phyloP scores from a whole-genome alignment of 2,113 vertebrate species.

The Forbesichthys agassizii region DNA sequence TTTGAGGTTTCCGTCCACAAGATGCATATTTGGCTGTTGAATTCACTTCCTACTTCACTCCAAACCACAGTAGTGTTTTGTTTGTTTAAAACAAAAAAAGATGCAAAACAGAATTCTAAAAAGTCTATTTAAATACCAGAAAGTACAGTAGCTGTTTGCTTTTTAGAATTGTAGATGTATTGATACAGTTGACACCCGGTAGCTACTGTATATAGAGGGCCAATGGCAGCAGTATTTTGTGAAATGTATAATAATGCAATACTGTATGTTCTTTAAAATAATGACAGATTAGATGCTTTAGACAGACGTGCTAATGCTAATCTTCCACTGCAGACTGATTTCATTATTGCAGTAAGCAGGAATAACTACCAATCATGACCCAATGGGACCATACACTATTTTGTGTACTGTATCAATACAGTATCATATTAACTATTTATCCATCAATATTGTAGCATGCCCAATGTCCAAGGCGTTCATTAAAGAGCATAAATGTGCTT shows the following conservation, averaged over 20 bases:
- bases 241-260: not conserved
- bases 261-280: not conserved
- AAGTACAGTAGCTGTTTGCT: not conserved
- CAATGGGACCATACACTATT: no score
- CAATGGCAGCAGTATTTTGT: not conserved
- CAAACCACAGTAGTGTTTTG: slow-evolving; percentile 63
- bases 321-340: no score
- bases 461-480: no score
- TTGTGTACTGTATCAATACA: no score
- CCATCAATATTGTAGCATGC: no score
- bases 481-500: no score
- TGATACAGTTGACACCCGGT: slow-evolving; percentile 16
- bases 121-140: slow-evolving; percentile 39
- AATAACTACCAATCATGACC: no score
- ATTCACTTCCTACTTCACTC: slow-evolving; percentile 45
- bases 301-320: no score
- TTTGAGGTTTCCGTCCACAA: slow-evolving; percentile 66
- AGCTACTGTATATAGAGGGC: not conserved
- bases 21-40: slow-evolving; percentile 56
- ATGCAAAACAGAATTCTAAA: slow-evolving; percentile 37
- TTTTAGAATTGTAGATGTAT: not conserved
- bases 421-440: no score
- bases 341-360: no score
- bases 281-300: no score
- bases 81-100: slow-evolving; percentile 43